Evolutionary conservation across 2,797 vertebrate genomes (phyloP).

Genomic region (Perodicticus potto): DNA sequence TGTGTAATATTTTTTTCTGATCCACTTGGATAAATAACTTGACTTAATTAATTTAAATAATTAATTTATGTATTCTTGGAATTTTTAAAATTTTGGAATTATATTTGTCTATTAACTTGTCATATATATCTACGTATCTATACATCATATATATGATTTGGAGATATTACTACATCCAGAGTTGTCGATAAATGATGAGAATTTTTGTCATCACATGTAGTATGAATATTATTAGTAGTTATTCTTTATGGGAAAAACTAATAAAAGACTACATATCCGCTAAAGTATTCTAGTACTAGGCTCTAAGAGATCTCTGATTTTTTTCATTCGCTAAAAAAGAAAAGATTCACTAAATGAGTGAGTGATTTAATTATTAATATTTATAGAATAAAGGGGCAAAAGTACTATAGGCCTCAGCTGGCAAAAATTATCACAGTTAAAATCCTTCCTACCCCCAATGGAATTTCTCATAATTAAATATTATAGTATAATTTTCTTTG

Average conservation of each 20-base stretch:
- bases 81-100: neutral
- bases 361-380: neutral
- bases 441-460: neutral
- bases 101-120: neutral
- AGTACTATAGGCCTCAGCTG: neutral
- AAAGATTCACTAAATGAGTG: neutral
- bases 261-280: neutral
- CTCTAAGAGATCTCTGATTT: neutral
- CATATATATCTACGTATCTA: neutral
- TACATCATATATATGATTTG: neutral
- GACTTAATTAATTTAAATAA: neutral
- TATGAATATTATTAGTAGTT: constrained; percentile 3
- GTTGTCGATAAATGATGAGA: neutral
- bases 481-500: neutral
- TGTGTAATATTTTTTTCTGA: neutral
- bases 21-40: neutral
- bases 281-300: neutral
- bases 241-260: neutral
- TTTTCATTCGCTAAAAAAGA: neutral
- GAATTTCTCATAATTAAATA: neutral
- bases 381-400: neutral
- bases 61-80: neutral
- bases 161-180: neutral
- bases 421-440: neutral
- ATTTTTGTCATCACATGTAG: neutral